phyloP scores from a whole-genome alignment of 2,888 invertebrate genomes.

The Ochropleura leucogaster region DNA sequence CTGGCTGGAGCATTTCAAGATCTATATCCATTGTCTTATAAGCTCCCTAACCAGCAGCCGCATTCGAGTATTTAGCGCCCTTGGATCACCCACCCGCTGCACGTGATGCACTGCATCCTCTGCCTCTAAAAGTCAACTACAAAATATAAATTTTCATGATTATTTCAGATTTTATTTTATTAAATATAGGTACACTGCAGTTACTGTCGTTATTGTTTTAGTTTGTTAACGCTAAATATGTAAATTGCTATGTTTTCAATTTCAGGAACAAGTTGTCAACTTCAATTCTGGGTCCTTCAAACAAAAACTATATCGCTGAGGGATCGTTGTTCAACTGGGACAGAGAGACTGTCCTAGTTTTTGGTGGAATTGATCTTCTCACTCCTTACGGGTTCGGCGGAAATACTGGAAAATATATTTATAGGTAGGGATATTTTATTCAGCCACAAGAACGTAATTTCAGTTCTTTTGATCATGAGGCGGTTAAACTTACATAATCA shows the following conservation, averaged over 20 bases:
- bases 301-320: slow-evolving; percentile 86
- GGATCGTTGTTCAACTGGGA: slow-evolving; percentile 90
- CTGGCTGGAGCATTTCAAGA: background rate
- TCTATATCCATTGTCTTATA: background rate
- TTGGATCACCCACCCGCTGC: background rate
- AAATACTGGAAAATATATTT: slow-evolving; percentile 92
- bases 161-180: background rate
- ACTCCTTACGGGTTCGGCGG: slow-evolving; percentile 88
- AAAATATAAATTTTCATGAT: background rate
- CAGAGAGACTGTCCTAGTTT: slow-evolving; percentile 91
- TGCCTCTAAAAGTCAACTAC: no score
- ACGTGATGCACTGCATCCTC: background rate
- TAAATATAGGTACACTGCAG: background rate
- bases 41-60: background rate
- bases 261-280: slow-evolving; percentile 85
- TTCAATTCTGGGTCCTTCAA: slow-evolving; percentile 85
- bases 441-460: background rate
- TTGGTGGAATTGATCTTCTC: slow-evolving; percentile 93
- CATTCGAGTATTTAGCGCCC: background rate
- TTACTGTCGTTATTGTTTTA: background rate
- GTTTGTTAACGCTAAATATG: background rate
- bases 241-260: slow-evolving; percentile 21
- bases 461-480: background rate
- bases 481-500: background rate
- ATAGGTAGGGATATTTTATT: slow-evolving; percentile 73